Base-by-base conservation (phyloP, 2,888 invertebrate species). In the Conus canariensis region DNA sequence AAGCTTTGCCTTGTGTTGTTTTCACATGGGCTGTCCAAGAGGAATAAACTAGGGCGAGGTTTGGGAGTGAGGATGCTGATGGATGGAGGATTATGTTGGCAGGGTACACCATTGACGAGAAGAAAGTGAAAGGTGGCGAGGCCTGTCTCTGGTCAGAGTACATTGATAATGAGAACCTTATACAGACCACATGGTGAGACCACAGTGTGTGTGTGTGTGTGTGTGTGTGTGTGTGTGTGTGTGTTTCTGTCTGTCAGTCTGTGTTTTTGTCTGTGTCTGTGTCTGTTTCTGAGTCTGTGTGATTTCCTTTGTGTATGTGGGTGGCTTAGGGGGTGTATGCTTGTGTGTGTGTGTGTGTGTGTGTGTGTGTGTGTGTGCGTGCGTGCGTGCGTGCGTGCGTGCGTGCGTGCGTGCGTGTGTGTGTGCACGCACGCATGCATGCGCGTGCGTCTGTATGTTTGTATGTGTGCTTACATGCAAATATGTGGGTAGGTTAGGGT, bases 141-240 rank as follows among this genome's bases (percentile, higher is more conserved):
- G 95, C 95, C 25, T 95, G 95, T 91, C 93, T 96, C 91, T 96
- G 96, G 96, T 93, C 95, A 8, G 96, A 96, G 90, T 96, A 95
- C 91, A 94, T 96, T 64, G 96, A 96, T 95, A 97, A 96, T 77
- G 97, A 97, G 30, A 97, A 97, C 94, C 94, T 97, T n/a, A 96
- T 97, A 90, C 96, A 97, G 1, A 94, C 97, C 90, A 97, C 98
- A 14, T 99, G 98, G 98, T 97, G 91, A 93, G 95, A 93, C 30
- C 56, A 45, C 77, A 25, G 77, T 5, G 60, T 16, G n/a, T 85
- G 60, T 85, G 85, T 85, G 85, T 85, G 85, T 85, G 60, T 85
- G 85, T 85, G 60, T 82, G 56, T 82, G 83, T 70, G 87, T 70
- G 45, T 70, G 85, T n/a, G 60, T 60, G 85, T 85, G 60, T 85